These are phyloP conservation scores for Podarcis lilfordi DNA, from an alignment of 2,797 vertebrate species.

Conservation along the genomic window DNA sequence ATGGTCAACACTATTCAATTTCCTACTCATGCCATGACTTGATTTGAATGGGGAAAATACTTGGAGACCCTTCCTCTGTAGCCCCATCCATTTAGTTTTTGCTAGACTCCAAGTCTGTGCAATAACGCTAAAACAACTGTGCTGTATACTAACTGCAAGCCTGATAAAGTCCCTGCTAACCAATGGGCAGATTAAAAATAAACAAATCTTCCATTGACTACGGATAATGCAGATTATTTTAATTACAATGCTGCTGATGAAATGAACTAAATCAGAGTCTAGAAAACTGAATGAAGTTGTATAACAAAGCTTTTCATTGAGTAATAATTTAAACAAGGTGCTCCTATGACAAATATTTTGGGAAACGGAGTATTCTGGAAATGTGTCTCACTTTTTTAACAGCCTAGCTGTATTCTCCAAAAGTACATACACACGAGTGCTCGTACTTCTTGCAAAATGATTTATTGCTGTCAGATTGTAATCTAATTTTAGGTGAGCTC, in stretches of 20 bases:
- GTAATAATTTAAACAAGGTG: conserved; percentile 4
- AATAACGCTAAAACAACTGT: neutral
- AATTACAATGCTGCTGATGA: neutral
- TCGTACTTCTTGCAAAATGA: conserved; percentile 57
- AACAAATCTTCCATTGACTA: neutral
- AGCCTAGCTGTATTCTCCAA: neutral
- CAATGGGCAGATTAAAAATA: neutral
- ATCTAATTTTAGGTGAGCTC: conserved; percentile 62
- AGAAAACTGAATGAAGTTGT: rapidly evolving
- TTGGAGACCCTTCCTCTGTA: neutral
- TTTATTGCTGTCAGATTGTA: conserved; percentile 61
- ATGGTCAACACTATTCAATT: neutral
- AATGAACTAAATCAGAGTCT: conserved; percentile 9
- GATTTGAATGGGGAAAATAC: neutral
- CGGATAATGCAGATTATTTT: neutral
- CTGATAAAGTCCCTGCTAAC: neutral
- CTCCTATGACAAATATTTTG: neutral
- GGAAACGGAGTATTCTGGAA: conserved; percentile 25
- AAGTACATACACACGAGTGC: conserved; percentile 8
- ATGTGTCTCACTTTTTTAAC: neutral
- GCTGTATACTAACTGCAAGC: rapidly evolving
- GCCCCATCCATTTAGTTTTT: neutral
- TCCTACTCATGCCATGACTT: neutral
- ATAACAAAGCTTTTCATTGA: neutral
- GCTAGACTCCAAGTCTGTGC: neutral